Base-by-base conservation (phyloP, 2,113 vertebrate genomes). In the Lucifuga dentata region DNA sequence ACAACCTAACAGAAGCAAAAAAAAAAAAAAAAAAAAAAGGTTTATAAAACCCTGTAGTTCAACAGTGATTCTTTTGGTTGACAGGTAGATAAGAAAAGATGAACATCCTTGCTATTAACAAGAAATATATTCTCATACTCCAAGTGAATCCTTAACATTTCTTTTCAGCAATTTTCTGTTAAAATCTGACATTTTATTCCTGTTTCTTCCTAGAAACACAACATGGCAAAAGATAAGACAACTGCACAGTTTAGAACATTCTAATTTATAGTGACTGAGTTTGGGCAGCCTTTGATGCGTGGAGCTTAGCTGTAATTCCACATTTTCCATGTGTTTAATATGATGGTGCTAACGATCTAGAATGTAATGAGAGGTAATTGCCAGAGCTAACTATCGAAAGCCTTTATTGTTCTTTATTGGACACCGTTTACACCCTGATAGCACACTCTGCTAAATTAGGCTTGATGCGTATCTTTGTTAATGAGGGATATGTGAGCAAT, bases 391-490 rank as follows among this genome's bases (percentile, higher is more conserved):
- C 78, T 80, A 85, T 79, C 36, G 35, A 73, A 81, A 83, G 73
- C 74, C 76, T 88, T 85, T 84, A 88, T 86, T 88, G 85, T 86
- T 86, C 86, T 86, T 90, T 75, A 86, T 89, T 83, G 82, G 84
- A 75, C 71, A 81, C 68, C 64, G 76, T 89, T 88, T 83, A 68
- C 73, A 84, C 61, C 58, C 82, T 79, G 81, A 85, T 88, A 81
- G 83, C 29, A 15, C 78, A 81, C 80, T 85, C 76, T 84, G 83
- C 80, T 81, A 89, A 85, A 85, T 86, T 84, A 84, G 79, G 75
- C 78, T 72, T 84, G 83, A 86, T 84, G 79, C 80, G 88, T 84
- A 88, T 89, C 86, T 83, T 81, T 70, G 76, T 64, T 87, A 89
- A 88, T 88, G 78, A 83, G 78, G 66, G 50, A 74, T 83, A 85